Evolutionary conservation across 2,888 invertebrate species (phyloP).

Genomic region (Seira musarum): DNA sequence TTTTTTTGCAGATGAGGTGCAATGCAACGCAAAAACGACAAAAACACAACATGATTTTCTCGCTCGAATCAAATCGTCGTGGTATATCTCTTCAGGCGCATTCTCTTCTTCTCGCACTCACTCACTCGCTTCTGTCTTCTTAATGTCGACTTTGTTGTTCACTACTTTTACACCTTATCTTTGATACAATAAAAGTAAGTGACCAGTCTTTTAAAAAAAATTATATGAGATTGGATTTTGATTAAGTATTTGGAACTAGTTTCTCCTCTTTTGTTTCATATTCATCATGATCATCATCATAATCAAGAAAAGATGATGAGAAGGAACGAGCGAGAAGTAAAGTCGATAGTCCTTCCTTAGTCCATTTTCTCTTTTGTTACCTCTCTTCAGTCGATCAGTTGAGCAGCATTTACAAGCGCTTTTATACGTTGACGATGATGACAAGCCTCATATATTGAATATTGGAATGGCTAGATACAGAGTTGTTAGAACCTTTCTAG

Average conservation of each 20-base stretch:
- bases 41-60: constrained; percentile 16
- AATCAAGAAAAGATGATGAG: constrained; percentile 13
- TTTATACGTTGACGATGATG: neutral
- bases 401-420: constrained; percentile 1
- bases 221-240: constrained; percentile 47
- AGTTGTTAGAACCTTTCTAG: too few species aligned
- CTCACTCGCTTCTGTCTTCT: neutral
- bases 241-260: constrained; percentile 53
- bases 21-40: constrained; percentile 16
- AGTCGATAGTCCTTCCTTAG: constrained; percentile 19
- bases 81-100: constrained; percentile 31
- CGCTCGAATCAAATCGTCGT: constrained; percentile 14
- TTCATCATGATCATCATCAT: constrained; percentile 16
- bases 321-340: constrained; percentile 13
- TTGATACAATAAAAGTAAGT: constrained; percentile 21
- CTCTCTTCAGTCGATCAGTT: too few species aligned
- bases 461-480: too few species aligned
- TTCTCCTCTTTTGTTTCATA: constrained; percentile 46
- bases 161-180: constrained; percentile 2
- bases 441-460: neutral
- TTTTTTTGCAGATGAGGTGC: constrained; percentile 21
- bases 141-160: constrained; percentile 12
- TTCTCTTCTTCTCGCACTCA: constrained; percentile 15
- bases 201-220: constrained; percentile 25
- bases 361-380: constrained; percentile 19